phyloP scores from a whole-genome alignment of 2,797 vertebrate species.

The Hybognathus amarus region DNA sequence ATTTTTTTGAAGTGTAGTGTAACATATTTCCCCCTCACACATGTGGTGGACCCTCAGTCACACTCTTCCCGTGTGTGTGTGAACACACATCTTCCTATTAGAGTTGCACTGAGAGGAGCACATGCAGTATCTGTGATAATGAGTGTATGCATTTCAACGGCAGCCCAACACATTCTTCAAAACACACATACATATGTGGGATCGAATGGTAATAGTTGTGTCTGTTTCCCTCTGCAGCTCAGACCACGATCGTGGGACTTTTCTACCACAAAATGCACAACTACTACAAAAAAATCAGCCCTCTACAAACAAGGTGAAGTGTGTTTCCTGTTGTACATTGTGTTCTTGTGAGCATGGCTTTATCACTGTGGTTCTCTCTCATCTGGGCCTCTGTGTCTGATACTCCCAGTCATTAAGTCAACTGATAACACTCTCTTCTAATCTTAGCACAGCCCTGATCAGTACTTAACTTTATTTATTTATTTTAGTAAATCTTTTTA shows the following conservation, averaged over 20 bases:
- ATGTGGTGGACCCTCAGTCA: not conserved
- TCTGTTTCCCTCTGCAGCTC: conserved; percentile 75
- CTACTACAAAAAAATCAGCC: conserved; percentile 85
- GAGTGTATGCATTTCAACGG: conserved; percentile 73
- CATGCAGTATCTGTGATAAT: conserved; percentile 64
- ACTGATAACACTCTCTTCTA: conserved; percentile 48
- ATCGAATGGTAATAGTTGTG: conserved; percentile 18
- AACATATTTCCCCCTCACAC: conserved; percentile 33
- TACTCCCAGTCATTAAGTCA: conserved; percentile 75
- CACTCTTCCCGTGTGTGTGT: conserved; percentile 55
- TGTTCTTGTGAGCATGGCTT: conserved; percentile 45
- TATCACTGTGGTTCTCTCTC: conserved; percentile 49
- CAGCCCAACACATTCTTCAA: conserved; percentile 69
- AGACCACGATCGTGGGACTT: conserved; percentile 91
- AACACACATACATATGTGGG: conserved; percentile 10
- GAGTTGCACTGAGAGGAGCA: conserved; percentile 59
- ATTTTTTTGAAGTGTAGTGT: conserved; percentile 1
- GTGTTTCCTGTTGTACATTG: conserved; percentile 48
- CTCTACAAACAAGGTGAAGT: conserved; percentile 85
- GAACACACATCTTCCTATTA: conserved; percentile 66
- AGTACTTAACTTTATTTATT: conserved; percentile 37
- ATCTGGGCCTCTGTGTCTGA: conserved; percentile 71
- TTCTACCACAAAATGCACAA: conserved; percentile 91
- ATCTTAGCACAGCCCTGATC: conserved; percentile 35
- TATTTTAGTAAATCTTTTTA: not conserved